Percentiles rank a stretch among this genome's conserved stretches.
Conservation (phyloP, 2,113 vertebrate species). For the Guaruba guarouba region DNA sequence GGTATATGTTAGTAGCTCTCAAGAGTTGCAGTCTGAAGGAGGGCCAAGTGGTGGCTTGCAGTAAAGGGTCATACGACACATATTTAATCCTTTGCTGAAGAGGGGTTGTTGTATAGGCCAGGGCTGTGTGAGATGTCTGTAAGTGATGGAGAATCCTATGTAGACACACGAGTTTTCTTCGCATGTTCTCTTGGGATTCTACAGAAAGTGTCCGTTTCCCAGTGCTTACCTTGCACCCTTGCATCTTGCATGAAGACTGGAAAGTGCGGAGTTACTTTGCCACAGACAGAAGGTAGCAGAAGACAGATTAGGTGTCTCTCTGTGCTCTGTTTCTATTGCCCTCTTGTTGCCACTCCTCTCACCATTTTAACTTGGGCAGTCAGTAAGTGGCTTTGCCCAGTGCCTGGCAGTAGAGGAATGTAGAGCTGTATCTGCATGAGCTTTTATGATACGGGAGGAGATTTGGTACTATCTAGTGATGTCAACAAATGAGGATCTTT, state of each 20-base stretch:
- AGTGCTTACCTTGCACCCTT: not conserved
- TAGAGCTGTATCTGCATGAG: not conserved
- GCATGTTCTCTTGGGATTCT: not conserved
- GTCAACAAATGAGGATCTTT: not conserved
- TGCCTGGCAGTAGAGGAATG: not conserved
- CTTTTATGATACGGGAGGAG: not conserved
- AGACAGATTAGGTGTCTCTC: not conserved
- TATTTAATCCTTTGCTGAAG: not conserved
- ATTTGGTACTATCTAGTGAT: not conserved
- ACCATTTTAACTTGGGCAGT: not conserved
- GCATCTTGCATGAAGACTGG: not conserved
- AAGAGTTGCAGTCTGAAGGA: not conserved
- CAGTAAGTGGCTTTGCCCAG: not conserved
- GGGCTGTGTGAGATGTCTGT: not conserved
- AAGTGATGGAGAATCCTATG: not conserved
- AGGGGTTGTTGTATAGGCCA: not conserved
- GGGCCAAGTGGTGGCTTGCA: not conserved
- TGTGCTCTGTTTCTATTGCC: not conserved
- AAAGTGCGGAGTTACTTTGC: not conserved
- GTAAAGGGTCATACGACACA: not conserved
- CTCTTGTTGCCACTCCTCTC: not conserved
- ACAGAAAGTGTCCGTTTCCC: not conserved
- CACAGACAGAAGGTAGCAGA: not conserved
- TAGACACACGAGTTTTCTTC: not conserved
- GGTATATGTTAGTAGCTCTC: not conserved